A percentile compares a stretch with the other conserved stretches of the same genome.
Evolutionary conservation across 2,113 vertebrate species (phyloP).

Genomic region (Aldabrachelys gigantea): DNA sequence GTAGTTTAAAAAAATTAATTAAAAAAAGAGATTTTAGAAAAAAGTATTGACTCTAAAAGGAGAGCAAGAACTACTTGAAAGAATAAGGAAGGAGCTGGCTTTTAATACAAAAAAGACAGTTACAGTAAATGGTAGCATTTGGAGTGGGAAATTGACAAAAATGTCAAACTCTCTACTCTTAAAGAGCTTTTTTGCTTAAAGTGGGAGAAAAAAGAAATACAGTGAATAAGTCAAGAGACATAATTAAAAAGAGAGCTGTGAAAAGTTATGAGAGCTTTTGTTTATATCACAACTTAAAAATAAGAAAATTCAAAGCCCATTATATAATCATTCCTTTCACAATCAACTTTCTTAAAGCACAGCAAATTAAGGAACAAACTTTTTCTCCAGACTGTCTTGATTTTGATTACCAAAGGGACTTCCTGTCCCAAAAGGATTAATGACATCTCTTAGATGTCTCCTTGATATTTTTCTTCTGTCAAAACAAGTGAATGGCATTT

Average conservation of each 20-base stretch:
- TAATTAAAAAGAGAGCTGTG: background rate
- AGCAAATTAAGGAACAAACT: background rate
- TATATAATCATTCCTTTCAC: background rate
- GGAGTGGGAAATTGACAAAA: background rate
- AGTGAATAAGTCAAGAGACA: background rate
- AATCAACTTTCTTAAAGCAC: background rate
- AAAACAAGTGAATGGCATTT: background rate
- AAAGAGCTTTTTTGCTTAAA: background rate
- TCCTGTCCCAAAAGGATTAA: background rate
- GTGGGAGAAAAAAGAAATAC: background rate
- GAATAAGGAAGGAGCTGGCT: background rate
- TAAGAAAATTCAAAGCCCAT: background rate
- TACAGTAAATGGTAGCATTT: background rate
- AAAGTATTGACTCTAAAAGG: background rate
- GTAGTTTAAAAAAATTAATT: background rate
- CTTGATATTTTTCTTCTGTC: background rate
- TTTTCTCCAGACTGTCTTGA: background rate
- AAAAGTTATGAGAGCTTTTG: background rate
- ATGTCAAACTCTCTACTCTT: rapidly evolving
- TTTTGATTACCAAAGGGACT: background rate
- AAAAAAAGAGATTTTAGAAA: background rate
- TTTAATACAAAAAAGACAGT: background rate
- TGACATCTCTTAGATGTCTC: background rate
- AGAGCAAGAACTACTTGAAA: constrained; percentile 12
- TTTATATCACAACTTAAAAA: background rate